Conservation (phyloP, 2,797 vertebrate genomes). For the Liparis tanakae region DNA sequence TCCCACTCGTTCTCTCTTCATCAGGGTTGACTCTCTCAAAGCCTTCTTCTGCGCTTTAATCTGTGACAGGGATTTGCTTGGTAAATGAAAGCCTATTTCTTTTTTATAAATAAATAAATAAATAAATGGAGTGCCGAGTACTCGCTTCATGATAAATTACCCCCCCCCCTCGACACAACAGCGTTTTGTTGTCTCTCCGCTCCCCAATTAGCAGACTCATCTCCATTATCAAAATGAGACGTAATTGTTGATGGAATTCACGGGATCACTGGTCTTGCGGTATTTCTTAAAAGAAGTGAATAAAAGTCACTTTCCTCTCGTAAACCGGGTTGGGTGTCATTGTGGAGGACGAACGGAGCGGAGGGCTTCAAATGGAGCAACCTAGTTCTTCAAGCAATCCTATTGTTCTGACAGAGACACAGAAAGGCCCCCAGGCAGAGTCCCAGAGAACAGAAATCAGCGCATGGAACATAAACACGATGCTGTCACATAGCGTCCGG, state of each 20-base stretch:
- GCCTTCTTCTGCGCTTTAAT: slow-evolving; percentile 44
- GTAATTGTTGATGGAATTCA: not conserved
- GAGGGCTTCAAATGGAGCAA: not conserved
- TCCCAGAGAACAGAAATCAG: not conserved
- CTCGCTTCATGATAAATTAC: slow-evolving; percentile 9
- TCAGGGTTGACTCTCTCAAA: slow-evolving; percentile 43
- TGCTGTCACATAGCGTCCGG: no score
- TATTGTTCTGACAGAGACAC: slow-evolving; percentile 4
- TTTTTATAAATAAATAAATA: slow-evolving; percentile 21
- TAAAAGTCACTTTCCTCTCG: not conserved
- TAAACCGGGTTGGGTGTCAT: slow-evolving; percentile 4
- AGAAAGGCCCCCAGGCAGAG: not conserved
- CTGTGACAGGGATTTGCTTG: slow-evolving; percentile 22
- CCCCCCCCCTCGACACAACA: not conserved
- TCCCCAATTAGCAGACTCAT: slow-evolving; percentile 23
- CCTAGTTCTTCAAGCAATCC: not conserved
- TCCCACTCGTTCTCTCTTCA: not conserved
- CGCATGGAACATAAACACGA: no score
- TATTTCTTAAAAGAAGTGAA: not conserved
- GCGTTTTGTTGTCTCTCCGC: not conserved
- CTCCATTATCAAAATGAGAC: slow-evolving; percentile 6
- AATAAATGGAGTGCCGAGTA: not conserved
- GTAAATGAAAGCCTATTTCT: slow-evolving; percentile 31
- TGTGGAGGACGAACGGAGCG: not conserved
- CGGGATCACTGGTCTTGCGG: not conserved